Percentiles rank a stretch among this genome's conserved stretches.
phyloP scores from a whole-genome alignment of 2,888 invertebrate genomes.

The Myopa testacea region DNA sequence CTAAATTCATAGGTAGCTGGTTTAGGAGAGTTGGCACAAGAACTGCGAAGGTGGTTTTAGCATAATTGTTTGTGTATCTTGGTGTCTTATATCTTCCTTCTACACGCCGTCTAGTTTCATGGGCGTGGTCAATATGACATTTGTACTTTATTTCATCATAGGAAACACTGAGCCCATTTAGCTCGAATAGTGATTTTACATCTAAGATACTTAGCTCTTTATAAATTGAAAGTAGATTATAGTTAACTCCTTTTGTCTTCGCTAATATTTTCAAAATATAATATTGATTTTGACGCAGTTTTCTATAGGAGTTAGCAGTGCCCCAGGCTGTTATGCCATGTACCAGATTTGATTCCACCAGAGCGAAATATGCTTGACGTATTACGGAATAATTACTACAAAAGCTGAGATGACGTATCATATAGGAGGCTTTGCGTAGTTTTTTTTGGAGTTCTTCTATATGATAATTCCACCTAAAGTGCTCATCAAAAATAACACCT shows the following conservation, averaged over 20 bases:
- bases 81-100: no score
- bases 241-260: no score
- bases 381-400: neutral
- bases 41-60: no score
- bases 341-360: neutral
- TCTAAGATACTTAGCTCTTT: no score
- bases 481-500: no score
- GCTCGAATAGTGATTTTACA: neutral
- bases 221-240: no score
- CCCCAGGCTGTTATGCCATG: neutral
- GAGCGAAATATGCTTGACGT: neutral
- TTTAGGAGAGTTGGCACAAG: no score
- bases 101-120: neutral
- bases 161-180: neutral
- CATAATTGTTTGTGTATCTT: no score
- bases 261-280: no score
- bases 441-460: neutral
- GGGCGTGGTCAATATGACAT: neutral
- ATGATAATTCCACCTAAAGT: no score
- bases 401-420: neutral
- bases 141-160: neutral
- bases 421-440: neutral
- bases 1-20: no score
- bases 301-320: neutral
- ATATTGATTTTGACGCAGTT: no score